Conservation (phyloP, 1,140 invertebrate genomes). For the Stratiolaelaps scimitus region DNA sequence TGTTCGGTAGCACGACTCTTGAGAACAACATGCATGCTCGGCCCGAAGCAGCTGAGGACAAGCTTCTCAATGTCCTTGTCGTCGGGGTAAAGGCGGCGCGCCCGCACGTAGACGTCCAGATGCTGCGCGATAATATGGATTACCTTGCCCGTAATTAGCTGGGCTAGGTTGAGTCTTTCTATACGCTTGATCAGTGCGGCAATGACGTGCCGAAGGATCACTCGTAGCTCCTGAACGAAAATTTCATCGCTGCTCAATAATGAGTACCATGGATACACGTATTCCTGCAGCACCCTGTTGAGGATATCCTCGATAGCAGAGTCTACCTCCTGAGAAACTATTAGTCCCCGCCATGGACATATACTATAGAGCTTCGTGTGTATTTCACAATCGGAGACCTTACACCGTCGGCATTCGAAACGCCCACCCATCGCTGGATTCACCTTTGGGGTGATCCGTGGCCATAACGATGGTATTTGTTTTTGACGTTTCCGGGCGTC, state of each 20-base stretch:
- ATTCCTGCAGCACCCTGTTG: conserved; percentile 23
- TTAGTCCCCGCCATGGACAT: conserved; percentile 11
- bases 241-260: conserved; percentile 11
- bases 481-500: conserved; percentile 13
- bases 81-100: conserved; percentile 15
- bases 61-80: conserved; percentile 21
- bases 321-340: conserved; percentile 20
- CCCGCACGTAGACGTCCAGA: conserved; percentile 24
- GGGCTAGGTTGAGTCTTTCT: conserved; percentile 12
- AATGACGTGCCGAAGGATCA: conserved; percentile 18
- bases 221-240: conserved; percentile 14
- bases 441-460: not conserved
- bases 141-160: conserved; percentile 19
- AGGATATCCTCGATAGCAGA: conserved; percentile 24
- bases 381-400: conserved; percentile 19
- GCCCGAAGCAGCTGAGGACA: conserved; percentile 1
- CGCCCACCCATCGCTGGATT: not conserved
- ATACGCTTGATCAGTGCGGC: conserved; percentile 12
- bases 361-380: conserved; percentile 22
- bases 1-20: conserved; percentile 20
- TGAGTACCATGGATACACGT: conserved; percentile 21
- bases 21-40: conserved; percentile 22
- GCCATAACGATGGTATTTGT: conserved; percentile 4
- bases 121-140: conserved; percentile 25
- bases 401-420: conserved; percentile 25